phyloP scores from a whole-genome alignment of 2,888 invertebrate genomes.

The Bugula neritina region DNA sequence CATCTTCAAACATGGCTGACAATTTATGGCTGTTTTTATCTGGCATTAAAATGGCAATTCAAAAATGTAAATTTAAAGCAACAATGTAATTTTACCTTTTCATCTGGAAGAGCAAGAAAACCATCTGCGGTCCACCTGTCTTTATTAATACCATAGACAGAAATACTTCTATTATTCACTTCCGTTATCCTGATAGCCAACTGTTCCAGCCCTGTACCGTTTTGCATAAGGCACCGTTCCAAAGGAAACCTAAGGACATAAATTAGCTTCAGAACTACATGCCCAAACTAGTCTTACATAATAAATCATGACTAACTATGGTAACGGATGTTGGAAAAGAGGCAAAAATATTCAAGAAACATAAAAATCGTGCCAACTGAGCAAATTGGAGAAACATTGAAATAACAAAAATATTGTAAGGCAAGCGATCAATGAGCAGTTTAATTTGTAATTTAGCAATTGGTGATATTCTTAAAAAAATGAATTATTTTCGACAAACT shows the following conservation, averaged over 20 bases:
- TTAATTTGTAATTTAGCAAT: no score
- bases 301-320: neutral
- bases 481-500: no score
- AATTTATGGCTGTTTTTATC: neutral
- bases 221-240: constrained; percentile 22
- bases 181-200: constrained; percentile 11
- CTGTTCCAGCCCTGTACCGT: constrained; percentile 11
- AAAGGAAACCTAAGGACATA: neutral
- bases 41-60: no score
- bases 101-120: constrained; percentile 16
- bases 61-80: neutral
- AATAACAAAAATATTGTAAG: neutral
- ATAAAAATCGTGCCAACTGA: neutral
- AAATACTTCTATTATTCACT: constrained; percentile 20
- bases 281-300: neutral
- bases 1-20: no score
- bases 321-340: neutral
- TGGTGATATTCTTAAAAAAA: no score
- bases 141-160: constrained; percentile 22
- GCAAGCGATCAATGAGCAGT: no score
- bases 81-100: constrained; percentile 20
- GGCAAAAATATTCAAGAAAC: neutral
- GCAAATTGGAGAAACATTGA: neutral
- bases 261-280: neutral
- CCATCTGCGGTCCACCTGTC: constrained; percentile 25